These are phyloP conservation scores for Ricordea florida DNA, from an alignment of 92 coral and sea anemone genomes.

Conservation along the genomic window DNA sequence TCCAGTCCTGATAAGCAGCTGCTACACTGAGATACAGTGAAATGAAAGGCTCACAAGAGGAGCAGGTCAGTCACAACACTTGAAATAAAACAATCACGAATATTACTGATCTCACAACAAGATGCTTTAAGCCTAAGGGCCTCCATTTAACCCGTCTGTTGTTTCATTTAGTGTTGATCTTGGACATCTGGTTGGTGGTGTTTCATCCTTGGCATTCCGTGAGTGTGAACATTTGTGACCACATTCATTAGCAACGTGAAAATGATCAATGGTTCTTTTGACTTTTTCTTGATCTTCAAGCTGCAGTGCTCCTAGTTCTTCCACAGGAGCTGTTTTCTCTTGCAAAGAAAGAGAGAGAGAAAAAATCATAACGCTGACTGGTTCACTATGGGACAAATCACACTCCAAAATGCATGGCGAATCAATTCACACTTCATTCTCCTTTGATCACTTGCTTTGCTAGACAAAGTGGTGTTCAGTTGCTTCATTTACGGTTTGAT, in stretches of 20 bases:
- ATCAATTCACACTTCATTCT: not conserved
- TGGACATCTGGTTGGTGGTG: slow-evolving; percentile 7
- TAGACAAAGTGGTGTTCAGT: too few species aligned
- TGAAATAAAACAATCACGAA: too few species aligned
- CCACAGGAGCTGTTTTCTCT: slow-evolving; percentile 1
- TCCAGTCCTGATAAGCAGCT: too few species aligned
- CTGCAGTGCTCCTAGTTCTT: not conserved
- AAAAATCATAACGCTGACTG: not conserved
- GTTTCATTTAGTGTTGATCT: slow-evolving; percentile 8
- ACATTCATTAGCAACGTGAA: not conserved
- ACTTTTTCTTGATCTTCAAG: not conserved
- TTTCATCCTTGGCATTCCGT: slow-evolving; percentile 4
- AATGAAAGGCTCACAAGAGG: too few species aligned
- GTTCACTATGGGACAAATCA: not conserved
- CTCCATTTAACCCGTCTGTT: not conserved
- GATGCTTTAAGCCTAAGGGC: not conserved
- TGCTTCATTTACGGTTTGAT: too few species aligned
- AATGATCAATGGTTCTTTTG: not conserved
- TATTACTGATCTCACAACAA: not conserved
- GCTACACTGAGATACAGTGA: too few species aligned
- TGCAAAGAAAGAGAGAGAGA: not conserved
- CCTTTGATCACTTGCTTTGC: too few species aligned
- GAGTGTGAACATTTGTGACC: slow-evolving; percentile 6
- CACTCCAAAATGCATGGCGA: not conserved
- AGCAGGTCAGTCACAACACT: not conserved